Evolutionary conservation across 2,113 vertebrate genomes (phyloP).

Genomic region (Megaleporinus macrocephalus): DNA sequence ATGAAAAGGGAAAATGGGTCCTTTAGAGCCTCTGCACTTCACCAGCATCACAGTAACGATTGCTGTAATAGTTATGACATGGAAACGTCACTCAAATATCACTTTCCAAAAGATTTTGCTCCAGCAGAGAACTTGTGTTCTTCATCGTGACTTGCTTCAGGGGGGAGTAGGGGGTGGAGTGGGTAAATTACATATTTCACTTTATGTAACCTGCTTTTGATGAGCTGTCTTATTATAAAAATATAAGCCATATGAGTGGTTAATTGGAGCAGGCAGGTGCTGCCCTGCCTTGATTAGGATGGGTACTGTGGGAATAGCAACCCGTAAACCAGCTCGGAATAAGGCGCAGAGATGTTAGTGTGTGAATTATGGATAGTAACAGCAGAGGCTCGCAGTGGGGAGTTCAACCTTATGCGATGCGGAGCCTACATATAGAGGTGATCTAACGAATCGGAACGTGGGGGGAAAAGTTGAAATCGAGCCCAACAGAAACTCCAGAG

Average conservation of each 20-base stretch:
- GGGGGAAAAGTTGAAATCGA: conserved; percentile 34
- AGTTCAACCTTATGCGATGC: conserved; percentile 1
- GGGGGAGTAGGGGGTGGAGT: neutral
- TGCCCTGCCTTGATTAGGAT: neutral
- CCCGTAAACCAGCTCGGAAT: neutral
- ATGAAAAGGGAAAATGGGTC: too few relatives aligned
- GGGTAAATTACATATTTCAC: neutral
- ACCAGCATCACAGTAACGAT: neutral
- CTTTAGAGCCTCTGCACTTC: neutral
- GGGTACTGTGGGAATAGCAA: conserved; percentile 10
- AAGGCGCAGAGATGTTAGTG: neutral
- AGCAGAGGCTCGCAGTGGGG: conserved; percentile 19
- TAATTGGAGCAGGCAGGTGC: conserved; percentile 2
- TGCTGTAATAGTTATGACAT: neutral
- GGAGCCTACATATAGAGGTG: neutral
- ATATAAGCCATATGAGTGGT: neutral
- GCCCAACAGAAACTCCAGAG: conserved; percentile 5
- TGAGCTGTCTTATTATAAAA: conserved; percentile 1
- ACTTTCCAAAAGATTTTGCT: neutral
- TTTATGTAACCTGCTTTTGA: neutral
- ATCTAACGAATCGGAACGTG: conserved; percentile 16
- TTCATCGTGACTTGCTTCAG: neutral
- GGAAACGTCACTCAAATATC: neutral
- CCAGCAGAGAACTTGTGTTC: neutral
- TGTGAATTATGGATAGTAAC: conserved; percentile 21